A percentile compares a stretch with the other conserved stretches of the same genome.
Conservation (phyloP, 2,797 vertebrate species). For the Amblyopsis hoosieri region DNA sequence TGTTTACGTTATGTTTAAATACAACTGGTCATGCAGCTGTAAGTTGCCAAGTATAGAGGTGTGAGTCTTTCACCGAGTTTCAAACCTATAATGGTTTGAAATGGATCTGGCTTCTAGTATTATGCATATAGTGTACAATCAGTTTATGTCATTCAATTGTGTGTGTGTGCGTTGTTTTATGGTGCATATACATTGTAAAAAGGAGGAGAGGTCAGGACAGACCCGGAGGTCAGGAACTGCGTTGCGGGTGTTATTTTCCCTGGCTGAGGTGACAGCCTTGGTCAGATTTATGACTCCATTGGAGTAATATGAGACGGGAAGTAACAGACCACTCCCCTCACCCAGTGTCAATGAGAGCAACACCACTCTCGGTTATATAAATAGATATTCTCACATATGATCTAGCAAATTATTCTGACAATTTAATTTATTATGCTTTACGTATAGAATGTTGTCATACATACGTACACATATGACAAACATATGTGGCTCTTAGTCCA, state of each 20-base stretch:
- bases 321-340: constrained; percentile 35
- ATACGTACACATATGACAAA: constrained; percentile 33
- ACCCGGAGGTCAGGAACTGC: neutral
- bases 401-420: constrained; percentile 25
- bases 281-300: constrained; percentile 54
- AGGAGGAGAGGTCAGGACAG: neutral
- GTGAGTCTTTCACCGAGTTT: no score
- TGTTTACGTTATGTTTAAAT: no score
- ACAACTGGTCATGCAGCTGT: no score
- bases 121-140: no score
- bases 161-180: neutral
- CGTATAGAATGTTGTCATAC: constrained; percentile 30
- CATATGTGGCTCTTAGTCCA: constrained; percentile 10
- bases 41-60: no score
- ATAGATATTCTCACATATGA: neutral
- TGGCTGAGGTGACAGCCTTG: constrained; percentile 19
- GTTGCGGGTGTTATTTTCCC: constrained; percentile 29
- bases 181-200: constrained; percentile 34
- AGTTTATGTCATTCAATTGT: neutral
- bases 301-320: constrained; percentile 56
- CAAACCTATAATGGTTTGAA: no score
- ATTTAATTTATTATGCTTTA: constrained; percentile 26
- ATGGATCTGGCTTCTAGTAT: no score
- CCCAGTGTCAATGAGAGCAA: constrained; percentile 18
- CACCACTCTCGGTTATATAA: neutral